Percentiles rank a stretch among this genome's conserved stretches.
phyloP scores from a whole-genome alignment of 2,888 invertebrate species.

The Amphipoea oculea region DNA sequence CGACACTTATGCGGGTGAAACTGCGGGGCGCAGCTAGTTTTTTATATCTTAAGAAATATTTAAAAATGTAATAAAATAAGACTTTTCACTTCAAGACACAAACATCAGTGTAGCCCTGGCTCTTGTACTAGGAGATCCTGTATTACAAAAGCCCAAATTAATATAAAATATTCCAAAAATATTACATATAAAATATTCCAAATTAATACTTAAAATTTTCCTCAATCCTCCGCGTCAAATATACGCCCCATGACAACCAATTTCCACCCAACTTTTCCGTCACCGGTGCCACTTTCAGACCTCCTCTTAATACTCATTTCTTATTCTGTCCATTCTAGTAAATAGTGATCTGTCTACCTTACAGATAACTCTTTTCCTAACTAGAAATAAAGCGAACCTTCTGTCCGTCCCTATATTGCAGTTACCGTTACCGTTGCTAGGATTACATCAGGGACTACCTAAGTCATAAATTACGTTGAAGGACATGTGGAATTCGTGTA shows the following conservation, averaged over 20 bases:
- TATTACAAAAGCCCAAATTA: too few species aligned
- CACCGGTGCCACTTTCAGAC: not conserved
- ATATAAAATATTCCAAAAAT: too few species aligned
- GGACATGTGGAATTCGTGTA: conserved; percentile 44
- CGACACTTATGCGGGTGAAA: too few species aligned
- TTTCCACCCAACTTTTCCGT: not conserved
- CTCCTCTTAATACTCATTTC: not conserved
- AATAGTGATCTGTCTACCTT: not conserved
- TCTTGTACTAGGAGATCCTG: too few species aligned
- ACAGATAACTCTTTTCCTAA: not conserved
- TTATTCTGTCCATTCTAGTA: not conserved
- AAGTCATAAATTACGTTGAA: conserved; percentile 54
- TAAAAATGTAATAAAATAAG: too few species aligned
- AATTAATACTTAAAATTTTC: not conserved
- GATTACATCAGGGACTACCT: conserved; percentile 55
- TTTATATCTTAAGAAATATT: too few species aligned
- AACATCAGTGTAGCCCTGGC: too few species aligned
- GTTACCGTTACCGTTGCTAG: conserved; percentile 12
- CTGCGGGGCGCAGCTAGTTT: too few species aligned
- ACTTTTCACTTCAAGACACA: too few species aligned
- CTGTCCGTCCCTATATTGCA: not conserved
- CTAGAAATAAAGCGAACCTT: conserved; percentile 18
- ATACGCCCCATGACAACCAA: not conserved
- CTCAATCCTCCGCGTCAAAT: not conserved
- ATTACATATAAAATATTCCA: too few species aligned